phyloP scores from a whole-genome alignment of 2,797 vertebrate genomes.

The Ataeniobius toweri region DNA sequence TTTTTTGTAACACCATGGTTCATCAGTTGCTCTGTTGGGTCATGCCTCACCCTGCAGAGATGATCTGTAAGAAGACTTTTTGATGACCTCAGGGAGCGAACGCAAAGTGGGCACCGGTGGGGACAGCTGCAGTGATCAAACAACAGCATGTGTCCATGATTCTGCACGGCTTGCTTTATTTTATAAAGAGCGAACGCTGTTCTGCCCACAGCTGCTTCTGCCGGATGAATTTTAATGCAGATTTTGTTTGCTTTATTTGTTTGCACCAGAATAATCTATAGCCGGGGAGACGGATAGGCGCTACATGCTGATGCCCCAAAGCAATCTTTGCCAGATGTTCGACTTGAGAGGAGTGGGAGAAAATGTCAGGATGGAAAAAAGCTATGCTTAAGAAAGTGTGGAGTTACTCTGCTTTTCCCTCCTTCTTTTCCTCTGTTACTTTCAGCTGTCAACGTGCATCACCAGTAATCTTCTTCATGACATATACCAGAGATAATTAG shows the following conservation, averaged over 20 bases:
- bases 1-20: slow-evolving; percentile 17
- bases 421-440: background rate
- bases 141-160: background rate
- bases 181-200: background rate
- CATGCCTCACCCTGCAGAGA: background rate
- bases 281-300: slow-evolving; percentile 16
- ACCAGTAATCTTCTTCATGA: slow-evolving; percentile 18
- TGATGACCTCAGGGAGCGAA: slow-evolving; percentile 8
- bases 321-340: slow-evolving; percentile 60
- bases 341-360: slow-evolving; percentile 25
- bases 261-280: slow-evolving; percentile 35
- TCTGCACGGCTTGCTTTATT: slow-evolving; percentile 1
- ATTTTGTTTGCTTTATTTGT: slow-evolving; percentile 35
- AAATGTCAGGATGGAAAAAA: slow-evolving; percentile 13
- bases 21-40: background rate
- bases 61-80: slow-evolving; percentile 1
- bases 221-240: slow-evolving; percentile 19
- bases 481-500: background rate
- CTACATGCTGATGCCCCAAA: slow-evolving; percentile 35
- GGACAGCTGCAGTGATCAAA: slow-evolving; percentile 7
- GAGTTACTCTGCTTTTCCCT: slow-evolving; percentile 30
- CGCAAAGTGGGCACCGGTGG: background rate
- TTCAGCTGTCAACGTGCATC: slow-evolving; percentile 7
- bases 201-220: slow-evolving; percentile 10
- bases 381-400: slow-evolving; percentile 23